Base-by-base conservation (phyloP, 2,797 vertebrate species). In the Oceanodroma leucorhoa region DNA sequence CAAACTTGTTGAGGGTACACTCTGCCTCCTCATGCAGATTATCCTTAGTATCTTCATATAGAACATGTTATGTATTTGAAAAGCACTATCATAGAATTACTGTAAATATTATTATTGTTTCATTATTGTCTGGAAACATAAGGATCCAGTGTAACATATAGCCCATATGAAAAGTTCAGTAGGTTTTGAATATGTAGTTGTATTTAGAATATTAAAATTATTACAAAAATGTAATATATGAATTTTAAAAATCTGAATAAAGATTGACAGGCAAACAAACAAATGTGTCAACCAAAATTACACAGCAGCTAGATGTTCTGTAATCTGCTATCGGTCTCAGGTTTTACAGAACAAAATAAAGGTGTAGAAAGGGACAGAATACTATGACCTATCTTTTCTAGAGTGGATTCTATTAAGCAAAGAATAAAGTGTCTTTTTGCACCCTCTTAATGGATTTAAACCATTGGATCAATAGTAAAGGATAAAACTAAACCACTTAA, bases 401-500 rank as follows among this genome's bases (percentile, higher is more conserved):
- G 48, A 67, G 67, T 79, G 46, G 38, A 87, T 96, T 95, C 69
- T 88, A 64, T 83, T 83, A 88, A 78, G 73, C 50, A 90, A 94
- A 77, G 46, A 92, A 89, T 86, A 87, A 72, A 93, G 51, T 92
- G 67, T 78, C 66, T 57, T 4, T 93, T 92, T 0, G 0, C 86
- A 91, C 87, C 27, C 69, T 94, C 85, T 91, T 96, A 96, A 96
- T 96, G 55, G 95, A 94, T 96, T 94, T 91, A 96, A 95, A 94
- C 89, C 43, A 58, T 58, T 86, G 65, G 83, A 96, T 96, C 96
- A 94, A 95, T 96, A 94, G 34, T 48, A 93, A 89, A 83, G 89
- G 89, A 93, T 92, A 96, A 94, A 96, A 94, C 85, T 92, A 95
- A 97, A 96, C 76, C 67, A 86, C 83, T 96, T 95, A 94, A 94